Base-by-base conservation (phyloP, 2,113 vertebrate species). In the Podarcis cretensis region DNA sequence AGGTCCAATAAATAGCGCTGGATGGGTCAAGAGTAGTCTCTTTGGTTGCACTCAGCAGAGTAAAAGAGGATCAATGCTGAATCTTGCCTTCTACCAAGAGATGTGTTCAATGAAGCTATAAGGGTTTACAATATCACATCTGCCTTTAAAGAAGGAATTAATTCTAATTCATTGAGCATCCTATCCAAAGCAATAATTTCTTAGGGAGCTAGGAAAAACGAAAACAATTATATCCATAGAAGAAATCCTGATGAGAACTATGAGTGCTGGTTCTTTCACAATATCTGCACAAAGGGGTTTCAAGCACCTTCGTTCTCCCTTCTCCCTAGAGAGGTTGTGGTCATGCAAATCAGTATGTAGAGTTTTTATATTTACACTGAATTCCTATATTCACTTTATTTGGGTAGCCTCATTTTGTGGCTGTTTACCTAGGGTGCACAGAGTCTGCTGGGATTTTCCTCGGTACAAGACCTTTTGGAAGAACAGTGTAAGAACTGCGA, bases 181-280 rank as follows among this genome's bases (percentile, higher is more conserved):
- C 13, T 43, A 43, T 73, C 16, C 27, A 80, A 23, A 63, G 37
- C 63, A 79, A 14, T 80, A 76, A 80, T 35, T 0, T 81, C 74
- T 90, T 88, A 27, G 25, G 76, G 35, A 84, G 6, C 81, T 32
- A 69, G 43, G 68, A 57, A 13, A 84, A 21, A 73, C 20, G 9
- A 84, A 23, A 4, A 78, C 80, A 89, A 89, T 77, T 73, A 83
- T 81, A 0, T 63, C 1, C 59, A 90, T 89, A 43, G 89, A 7
- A 13, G 87, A n/a, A 92, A 80, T 86, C 87, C 84, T 85, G 68
- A 87, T 1, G 12, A 13, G 16, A 48, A 77, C 73, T 87, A 90
- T 84, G 88, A 92, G 5, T 1, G 65, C 1, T 1, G 80, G 84
- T 21, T 76, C 1, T 89, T 90, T 48, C 27, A 37, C 12, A 85